Evolutionary conservation across 1,140 invertebrate species (phyloP).

Genomic region (Pentalonia nigronervosa): DNA sequence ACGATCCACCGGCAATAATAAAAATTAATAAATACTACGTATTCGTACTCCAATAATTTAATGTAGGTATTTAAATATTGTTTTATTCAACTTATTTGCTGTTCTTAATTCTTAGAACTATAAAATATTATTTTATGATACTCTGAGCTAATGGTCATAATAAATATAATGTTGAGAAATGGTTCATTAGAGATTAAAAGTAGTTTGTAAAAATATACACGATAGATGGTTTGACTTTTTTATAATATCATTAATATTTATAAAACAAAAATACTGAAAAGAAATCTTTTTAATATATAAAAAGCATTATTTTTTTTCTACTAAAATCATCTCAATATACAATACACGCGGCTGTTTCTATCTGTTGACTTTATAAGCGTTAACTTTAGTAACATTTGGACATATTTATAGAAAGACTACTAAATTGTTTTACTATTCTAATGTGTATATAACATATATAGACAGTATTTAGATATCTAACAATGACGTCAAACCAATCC

Average conservation of each 20-base stretch:
- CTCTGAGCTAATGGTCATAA: background rate
- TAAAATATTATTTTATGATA: background rate
- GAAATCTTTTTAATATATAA: background rate
- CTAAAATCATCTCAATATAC: background rate
- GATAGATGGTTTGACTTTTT: background rate
- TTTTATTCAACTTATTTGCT: background rate
- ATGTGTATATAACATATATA: background rate
- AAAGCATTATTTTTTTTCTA: background rate
- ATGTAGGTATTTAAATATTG: background rate
- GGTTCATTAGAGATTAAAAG: background rate
- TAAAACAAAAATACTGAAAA: background rate
- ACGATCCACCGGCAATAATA: background rate
- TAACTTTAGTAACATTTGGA: slow-evolving; percentile 24
- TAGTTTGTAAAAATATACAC: background rate
- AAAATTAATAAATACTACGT: background rate
- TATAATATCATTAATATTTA: slow-evolving; percentile 4
- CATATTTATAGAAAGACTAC: slow-evolving; percentile 4
- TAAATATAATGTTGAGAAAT: background rate
- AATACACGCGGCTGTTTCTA: background rate
- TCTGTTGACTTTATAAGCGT: background rate
- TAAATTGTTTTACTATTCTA: slow-evolving; percentile 8
- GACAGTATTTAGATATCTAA: slow-evolving; percentile 29
- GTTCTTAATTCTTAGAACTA: background rate
- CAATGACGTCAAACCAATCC: slow-evolving; percentile 4
- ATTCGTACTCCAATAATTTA: too few relatives aligned